Percentiles rank a stretch among this genome's conserved stretches.
These are phyloP conservation scores for Chinchilla lanigera DNA, from an alignment of 2,113 vertebrate genomes.

Conservation along the genomic window DNA sequence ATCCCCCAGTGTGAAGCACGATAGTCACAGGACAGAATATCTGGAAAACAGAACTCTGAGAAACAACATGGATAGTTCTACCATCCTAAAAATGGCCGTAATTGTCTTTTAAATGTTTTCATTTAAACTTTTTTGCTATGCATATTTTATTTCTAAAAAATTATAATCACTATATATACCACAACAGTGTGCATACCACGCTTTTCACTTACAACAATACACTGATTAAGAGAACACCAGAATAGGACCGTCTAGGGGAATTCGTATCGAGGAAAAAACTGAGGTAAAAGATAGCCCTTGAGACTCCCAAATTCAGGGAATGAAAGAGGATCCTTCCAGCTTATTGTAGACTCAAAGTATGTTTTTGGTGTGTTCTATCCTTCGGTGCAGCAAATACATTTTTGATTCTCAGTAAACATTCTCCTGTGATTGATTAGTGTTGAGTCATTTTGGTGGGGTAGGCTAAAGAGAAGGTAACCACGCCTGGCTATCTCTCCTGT, in stretches of 20 bases:
- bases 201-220: background rate
- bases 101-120: background rate
- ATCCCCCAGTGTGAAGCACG: background rate
- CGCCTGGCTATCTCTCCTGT: background rate
- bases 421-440: constrained; percentile 53
- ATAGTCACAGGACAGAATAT: background rate
- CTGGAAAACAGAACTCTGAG: background rate
- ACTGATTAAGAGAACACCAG: background rate
- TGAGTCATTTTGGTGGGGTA: constrained; percentile 68
- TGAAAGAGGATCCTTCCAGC: background rate
- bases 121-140: background rate
- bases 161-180: background rate
- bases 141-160: background rate
- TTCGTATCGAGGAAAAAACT: background rate
- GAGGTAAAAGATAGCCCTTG: background rate
- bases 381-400: background rate
- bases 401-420: constrained; percentile 53
- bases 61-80: background rate
- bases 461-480: constrained; percentile 17
- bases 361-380: background rate
- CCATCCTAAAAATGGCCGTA: background rate
- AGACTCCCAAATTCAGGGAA: background rate
- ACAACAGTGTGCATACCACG: background rate
- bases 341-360: background rate
- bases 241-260: background rate